Percentiles rank a stretch among this genome's conserved stretches.
These are phyloP conservation scores for Hippoglossus hippoglossus DNA, from an alignment of 2,797 vertebrate species.

Conservation along the genomic window DNA sequence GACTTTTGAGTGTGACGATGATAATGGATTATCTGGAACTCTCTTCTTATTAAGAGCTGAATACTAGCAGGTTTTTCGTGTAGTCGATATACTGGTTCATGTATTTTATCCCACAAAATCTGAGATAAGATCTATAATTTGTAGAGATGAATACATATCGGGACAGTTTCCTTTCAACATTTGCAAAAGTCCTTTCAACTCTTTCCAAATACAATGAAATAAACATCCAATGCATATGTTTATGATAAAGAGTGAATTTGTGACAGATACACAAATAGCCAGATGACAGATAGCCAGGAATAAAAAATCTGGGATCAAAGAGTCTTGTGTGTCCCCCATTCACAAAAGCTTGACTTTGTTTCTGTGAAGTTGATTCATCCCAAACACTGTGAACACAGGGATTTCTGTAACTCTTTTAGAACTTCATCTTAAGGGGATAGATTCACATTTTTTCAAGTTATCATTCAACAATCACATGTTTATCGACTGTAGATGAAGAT, in stretches of 20 bases:
- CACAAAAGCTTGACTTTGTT: neutral
- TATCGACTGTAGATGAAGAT: too few relatives aligned
- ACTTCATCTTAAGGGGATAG: too few relatives aligned
- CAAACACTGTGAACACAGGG: too few relatives aligned
- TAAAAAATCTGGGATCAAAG: too few relatives aligned
- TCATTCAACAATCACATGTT: too few relatives aligned
- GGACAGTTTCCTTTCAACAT: neutral
- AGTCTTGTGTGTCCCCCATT: slow-evolving; percentile 2
- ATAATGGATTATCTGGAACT: slow-evolving; percentile 59
- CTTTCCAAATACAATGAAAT: slow-evolving; percentile 52
- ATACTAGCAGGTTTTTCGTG: slow-evolving; percentile 57
- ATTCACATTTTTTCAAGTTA: too few relatives aligned
- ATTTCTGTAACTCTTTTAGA: too few relatives aligned
- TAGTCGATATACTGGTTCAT: slow-evolving; percentile 20
- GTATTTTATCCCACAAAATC: neutral
- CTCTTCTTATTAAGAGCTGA: slow-evolving; percentile 50
- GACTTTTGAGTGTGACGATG: slow-evolving; percentile 33
- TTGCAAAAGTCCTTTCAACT: slow-evolving; percentile 47
- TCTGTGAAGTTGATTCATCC: too few relatives aligned
- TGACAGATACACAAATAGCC: slow-evolving; percentile 14
- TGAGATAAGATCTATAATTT: too few relatives aligned
- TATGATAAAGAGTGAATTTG: slow-evolving; percentile 31
- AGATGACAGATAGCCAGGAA: neutral
- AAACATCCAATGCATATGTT: slow-evolving; percentile 55
- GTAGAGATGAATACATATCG: too few relatives aligned